Base-by-base conservation (phyloP, 2,113 vertebrate species). In the Casuarius casuarius region DNA sequence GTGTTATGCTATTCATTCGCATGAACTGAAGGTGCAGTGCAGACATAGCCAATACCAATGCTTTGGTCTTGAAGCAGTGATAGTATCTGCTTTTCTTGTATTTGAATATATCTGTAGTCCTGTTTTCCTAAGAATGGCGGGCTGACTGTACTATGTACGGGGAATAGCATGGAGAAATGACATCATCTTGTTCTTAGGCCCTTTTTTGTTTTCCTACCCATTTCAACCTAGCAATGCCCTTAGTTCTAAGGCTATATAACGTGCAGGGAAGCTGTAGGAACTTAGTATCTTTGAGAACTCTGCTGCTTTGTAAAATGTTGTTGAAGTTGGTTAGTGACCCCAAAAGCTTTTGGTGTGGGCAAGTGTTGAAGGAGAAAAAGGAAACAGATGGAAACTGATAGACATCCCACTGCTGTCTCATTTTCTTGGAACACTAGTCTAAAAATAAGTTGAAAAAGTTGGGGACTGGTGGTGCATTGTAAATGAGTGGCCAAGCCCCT, bases 341-440 rank as follows among this genome's bases (percentile, higher is more conserved):
- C 52, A 83, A 90, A 95, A 95, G 46, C 67, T 86, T 95, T 86
- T 74, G 86, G 46, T 92, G 83, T 93, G 91, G 86, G 86, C 73
- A 90, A 68, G 89, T 86, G 89, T 86, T 94, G 86, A 94, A 51
- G 94, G 33, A 90, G 72, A 86, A 86, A 52, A 88, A 65, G 62
- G 68, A 91, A 95, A 94, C 92, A 95, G 91, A 92, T 89, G 83
- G 89, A 94, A 95, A 92, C 86, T 90, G 94, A 58, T 92, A 97
- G 95, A 97, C 79, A 59, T 96, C 79, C 51, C 23, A 86, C 79
- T 93, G 83, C 83, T 94, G 94, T 94, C 92, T 96, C 59, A 90
- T 92, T 94, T 95, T 35, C 75, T 96, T 88, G 79, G 83, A 63
- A 97, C 94, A 92, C 75, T 28, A 84, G 79, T 26, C 67, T 96